Evolutionary conservation across 2,888 invertebrate species (phyloP), one percentile per base, ranked within the genome.

Genomic region (Cryptocephalus primarius): DNA sequence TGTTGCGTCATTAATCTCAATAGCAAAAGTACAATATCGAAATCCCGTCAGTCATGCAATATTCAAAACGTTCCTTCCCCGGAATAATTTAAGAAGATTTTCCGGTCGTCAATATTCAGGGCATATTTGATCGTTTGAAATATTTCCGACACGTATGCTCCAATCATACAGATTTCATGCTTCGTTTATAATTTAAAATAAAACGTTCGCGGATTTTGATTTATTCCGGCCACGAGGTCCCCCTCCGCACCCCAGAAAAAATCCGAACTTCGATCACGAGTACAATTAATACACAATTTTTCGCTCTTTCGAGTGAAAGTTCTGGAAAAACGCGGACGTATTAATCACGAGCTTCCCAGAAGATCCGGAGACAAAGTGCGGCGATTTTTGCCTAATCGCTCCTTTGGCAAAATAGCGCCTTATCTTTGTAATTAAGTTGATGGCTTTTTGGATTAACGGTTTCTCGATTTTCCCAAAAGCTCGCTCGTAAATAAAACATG

Each of bases 371-470:
- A 47, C 36, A 36, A 36, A n/a, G 3, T 36, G 36, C 11, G 12
- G 36, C n/a, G 12, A 11, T 36, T 36, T 36, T 36, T 36, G 36
- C 36, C 6, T 36, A 36, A 36, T 36, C 36, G 36, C 12, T 36
- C n/a, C 36, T 36, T 36, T 36, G 4, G n/a, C 36, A 36, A 22
- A 36, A 36, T 36, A 36, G 12, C 12, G 50, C 33, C 48, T 50
- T 50, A 52, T 52, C 52, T 50, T 52, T 52, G 44, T 52, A 52
- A 52, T 52, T 52, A 50, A 52, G 45, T 50, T 47, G 48, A 52
- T 52, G 44, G 50, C 48, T 40, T 50, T 48, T 46, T 39, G 50
- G 49, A 52, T 50, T 52, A 52, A 50, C 52, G 43, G 52, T 50
- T 50, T 46, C 48, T 47, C 49, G 46, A 50, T 50, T 40, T 40